Evolutionary conservation across 2,888 invertebrate species (phyloP), one percentile per base, ranked within the genome.

Genomic region (Phorcus lineatus): DNA sequence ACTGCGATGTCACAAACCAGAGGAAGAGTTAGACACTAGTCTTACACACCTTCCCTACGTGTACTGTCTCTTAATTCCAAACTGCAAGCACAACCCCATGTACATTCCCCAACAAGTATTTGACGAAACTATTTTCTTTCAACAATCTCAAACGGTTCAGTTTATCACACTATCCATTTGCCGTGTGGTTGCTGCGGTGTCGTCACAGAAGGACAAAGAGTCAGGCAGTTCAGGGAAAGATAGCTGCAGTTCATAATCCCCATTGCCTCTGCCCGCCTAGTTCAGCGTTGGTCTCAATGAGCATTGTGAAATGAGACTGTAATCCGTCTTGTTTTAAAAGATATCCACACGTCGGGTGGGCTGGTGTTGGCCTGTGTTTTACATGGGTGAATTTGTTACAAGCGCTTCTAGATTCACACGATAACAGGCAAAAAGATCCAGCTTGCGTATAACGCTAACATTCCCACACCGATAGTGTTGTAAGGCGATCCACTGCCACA

Each of bases 361-460:
- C 57, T 19, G 17, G 55, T 6, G 4, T 55, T 22, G 2, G 62
- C 62, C 62, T 13, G 6, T 28, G 62, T 62, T 28, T 62, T 62
- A 62, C 62, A 16, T 62, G 62, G 62, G 24, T 62, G 28, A 62
- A 62, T 62, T 62, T 28, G 62, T 62, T 62, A 62, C 62, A 62
- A 62, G 28, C 28, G 7, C n/a, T 62, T 17, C 28, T 28, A 28
- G 62, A 62, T 62, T 62, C 22, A 28, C 62, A 16, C 28, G 62
- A 62, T 62, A 62, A 62, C 16, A 24, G 62, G 28, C 2, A 62
- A 62, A 24, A n/a, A 22, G 17, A 24, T 22, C 47, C 4, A 47
- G 62, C 16, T 24, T 62, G 62, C 62, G 24, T 28, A 62, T 28
- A 24, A 24, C 62, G 24, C 28, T 17, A 28, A 3, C 17, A 62